Evolutionary conservation across 2,888 invertebrate genomes (phyloP).

Genomic region (Trichogramma evanescens): DNA sequence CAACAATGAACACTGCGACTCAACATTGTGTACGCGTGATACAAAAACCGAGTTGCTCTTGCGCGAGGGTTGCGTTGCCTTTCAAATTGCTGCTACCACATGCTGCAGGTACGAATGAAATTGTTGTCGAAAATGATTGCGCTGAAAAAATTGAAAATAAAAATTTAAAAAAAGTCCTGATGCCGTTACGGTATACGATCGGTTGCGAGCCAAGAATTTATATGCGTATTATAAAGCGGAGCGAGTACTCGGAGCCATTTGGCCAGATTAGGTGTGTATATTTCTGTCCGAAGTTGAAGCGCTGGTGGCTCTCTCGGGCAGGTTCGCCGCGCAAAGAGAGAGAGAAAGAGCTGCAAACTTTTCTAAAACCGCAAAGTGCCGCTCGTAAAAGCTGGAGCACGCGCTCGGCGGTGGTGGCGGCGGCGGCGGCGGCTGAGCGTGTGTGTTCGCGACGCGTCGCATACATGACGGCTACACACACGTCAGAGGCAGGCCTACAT

Average conservation of each 20-base stretch:
- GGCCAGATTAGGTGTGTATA: neutral
- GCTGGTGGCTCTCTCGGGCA: too few relatives aligned
- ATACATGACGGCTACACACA: too few relatives aligned
- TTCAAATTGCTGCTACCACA: too few relatives aligned
- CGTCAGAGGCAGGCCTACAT: neutral
- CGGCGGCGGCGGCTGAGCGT: constrained; percentile 13
- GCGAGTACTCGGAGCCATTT: neutral
- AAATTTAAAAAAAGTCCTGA: too few relatives aligned
- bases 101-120: too few relatives aligned
- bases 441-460: constrained; percentile 11
- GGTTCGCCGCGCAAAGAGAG: constrained; percentile 19
- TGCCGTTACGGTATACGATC: too few relatives aligned
- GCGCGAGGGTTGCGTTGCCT: too few relatives aligned
- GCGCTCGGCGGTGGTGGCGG: constrained; percentile 30
- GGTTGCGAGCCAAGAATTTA: neutral
- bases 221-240: neutral
- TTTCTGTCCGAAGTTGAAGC: neutral
- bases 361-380: constrained; percentile 40
- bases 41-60: too few relatives aligned
- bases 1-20: too few relatives aligned
- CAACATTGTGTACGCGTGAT: too few relatives aligned
- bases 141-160: too few relatives aligned
- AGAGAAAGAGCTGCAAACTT: constrained; percentile 27
- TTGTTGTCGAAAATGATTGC: too few relatives aligned
- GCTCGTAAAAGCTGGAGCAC: constrained; percentile 35